These are phyloP conservation scores for Hydrotaea cyrtoneurina DNA, from an alignment of 2,888 invertebrate genomes.

Conservation along the genomic window DNA sequence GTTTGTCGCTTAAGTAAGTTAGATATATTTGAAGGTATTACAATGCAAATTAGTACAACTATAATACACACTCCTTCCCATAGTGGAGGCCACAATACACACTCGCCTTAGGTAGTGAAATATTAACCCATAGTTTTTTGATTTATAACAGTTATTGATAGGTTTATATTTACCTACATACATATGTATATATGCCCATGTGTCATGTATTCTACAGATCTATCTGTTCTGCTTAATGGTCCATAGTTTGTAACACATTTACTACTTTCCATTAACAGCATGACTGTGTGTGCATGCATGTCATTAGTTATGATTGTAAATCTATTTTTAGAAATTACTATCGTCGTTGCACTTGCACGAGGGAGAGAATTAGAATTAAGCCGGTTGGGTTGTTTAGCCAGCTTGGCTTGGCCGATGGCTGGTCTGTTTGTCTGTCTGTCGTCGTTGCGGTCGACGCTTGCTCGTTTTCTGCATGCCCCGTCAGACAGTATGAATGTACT, in stretches of 20 bases:
- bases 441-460: too few relatives aligned
- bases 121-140: too few relatives aligned
- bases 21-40: too few relatives aligned
- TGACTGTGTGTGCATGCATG: conserved; percentile 4
- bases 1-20: too few relatives aligned
- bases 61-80: too few relatives aligned
- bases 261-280: conserved; percentile 1
- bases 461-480: not conserved
- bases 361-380: conserved; percentile 54
- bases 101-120: too few relatives aligned
- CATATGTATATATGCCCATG: not conserved
- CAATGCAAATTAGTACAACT: too few relatives aligned
- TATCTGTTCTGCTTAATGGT: not conserved
- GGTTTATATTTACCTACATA: too few relatives aligned
- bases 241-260: conserved; percentile 27
- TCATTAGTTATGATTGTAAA: conserved; percentile 62
- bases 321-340: conserved; percentile 68
- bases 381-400: conserved; percentile 45
- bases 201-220: not conserved
- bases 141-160: too few relatives aligned
- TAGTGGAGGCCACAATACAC: too few relatives aligned
- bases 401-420: conserved; percentile 8
- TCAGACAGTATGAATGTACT: conserved; percentile 11
- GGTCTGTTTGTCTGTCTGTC: not conserved
- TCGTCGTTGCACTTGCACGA: conserved; percentile 59